Conservation (phyloP, 2,888 invertebrate species). For the Drymonia ruficornis region DNA sequence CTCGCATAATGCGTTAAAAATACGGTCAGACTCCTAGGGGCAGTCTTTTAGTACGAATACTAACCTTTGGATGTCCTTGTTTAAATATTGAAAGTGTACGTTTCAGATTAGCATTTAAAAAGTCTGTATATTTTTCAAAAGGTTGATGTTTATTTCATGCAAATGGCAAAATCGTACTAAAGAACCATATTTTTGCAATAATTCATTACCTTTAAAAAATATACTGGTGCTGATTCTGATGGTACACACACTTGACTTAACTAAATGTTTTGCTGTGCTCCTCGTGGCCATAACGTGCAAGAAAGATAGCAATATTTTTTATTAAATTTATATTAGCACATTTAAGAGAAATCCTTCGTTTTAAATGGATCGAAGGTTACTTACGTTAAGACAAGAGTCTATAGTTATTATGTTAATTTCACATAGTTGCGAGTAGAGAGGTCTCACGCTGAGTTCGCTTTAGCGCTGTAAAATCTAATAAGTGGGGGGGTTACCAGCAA, state of each 20-base stretch:
- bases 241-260: no score
- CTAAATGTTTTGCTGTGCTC: no score
- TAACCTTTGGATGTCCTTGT: slow-evolving; percentile 18
- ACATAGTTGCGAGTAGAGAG: slow-evolving; percentile 10
- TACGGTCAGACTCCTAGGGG: background rate
- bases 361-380: no score
- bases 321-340: no score
- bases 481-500: slow-evolving; percentile 50
- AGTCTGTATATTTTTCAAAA: slow-evolving; percentile 11
- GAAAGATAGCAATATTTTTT: no score
- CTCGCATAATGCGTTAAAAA: slow-evolving; percentile 2
- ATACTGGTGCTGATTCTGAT: no score
- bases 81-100: slow-evolving; percentile 22
- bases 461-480: slow-evolving; percentile 51
- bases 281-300: no score
- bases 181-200: background rate
- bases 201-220: no score
- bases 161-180: background rate
- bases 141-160: background rate
- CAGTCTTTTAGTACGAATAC: background rate
- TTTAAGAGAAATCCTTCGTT: no score
- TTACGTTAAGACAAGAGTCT: background rate
- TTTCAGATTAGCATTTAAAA: slow-evolving; percentile 39
- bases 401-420: slow-evolving; percentile 14
- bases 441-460: slow-evolving; percentile 32